Base-by-base conservation (phyloP, 2,797 vertebrate species). In the Galago senegalensis region DNA sequence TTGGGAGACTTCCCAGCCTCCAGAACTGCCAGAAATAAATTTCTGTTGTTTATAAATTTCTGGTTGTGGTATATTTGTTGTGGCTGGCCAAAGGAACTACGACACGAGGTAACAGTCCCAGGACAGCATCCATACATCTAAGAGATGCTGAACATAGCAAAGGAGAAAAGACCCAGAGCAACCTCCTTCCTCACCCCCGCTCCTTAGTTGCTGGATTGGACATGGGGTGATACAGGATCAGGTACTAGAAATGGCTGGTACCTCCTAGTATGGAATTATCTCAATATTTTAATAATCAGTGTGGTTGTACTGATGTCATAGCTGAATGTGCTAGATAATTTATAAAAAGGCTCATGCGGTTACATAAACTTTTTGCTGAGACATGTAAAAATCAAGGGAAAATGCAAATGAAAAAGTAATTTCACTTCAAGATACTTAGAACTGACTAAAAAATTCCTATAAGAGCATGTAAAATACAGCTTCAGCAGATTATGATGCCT, bases 351-450 rank as follows among this genome's bases (percentile, higher is more conserved):
- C 29, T 43, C 29, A 46, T 60, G 46, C 17, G 61, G 80, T 80
- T 94, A 73, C 10, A 25, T 80, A 86, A 76, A 21, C 56, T 58
- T 92, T 85, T 80, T 94, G 21, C 12, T 43, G n/a, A 92, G 58
- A 79, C 21, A 75, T 25, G 13, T 56, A 27, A 90, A 81, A 82
- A 60, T 40, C 29, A 93, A 77, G 43, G 61, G 27, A 61, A 87
- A 87, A 86, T 34, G 18, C 6, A 86, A 56, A 18, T 53, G 29
- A 56, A 87, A 89, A 89, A 94, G 53, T 58, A 29, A 77, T 91
- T 95, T 92, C 27, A 23, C 89, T 73, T 92, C 53, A 85, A 56
- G 56, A 81, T 58, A 43, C 27, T 94, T 87, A 76, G 18, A 46
- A 61, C 65, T 83, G 27, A 94, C 43, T 85, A 8, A 83, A 61